Evolutionary conservation across 2,797 vertebrate genomes (phyloP).

Genomic region (Urocyon cinereoargenteus): DNA sequence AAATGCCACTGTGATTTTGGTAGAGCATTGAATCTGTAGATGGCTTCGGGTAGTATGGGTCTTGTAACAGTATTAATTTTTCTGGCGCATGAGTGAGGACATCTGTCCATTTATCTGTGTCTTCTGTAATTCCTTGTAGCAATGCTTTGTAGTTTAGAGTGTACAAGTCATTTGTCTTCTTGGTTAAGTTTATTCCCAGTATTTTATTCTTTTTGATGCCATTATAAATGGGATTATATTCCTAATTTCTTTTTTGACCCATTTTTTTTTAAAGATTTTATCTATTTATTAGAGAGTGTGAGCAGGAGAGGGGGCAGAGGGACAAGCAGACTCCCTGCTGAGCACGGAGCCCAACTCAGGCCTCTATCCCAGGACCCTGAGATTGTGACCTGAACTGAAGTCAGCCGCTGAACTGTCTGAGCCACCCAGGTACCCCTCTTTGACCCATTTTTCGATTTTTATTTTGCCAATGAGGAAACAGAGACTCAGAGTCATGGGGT

Average conservation of each 20-base stretch:
- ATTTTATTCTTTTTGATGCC: not conserved
- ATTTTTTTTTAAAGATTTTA: not conserved
- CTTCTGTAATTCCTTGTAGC: slow-evolving; percentile 1
- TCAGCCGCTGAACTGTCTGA: not conserved
- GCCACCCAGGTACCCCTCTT: not conserved
- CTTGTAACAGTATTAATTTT: not conserved
- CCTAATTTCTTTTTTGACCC: not conserved
- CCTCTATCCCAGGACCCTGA: not conserved
- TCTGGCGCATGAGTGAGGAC: not conserved
- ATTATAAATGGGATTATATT: not conserved
- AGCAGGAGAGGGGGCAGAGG: not conserved
- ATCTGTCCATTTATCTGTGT: not conserved
- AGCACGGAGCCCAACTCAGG: not conserved
- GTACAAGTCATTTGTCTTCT: not conserved
- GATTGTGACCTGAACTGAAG: not conserved
- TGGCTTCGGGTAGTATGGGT: not conserved
- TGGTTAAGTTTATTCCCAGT: slow-evolving; percentile 12
- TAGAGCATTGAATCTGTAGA: not conserved
- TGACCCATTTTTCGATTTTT: not conserved
- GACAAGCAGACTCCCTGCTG: not conserved
- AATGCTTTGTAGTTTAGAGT: not conserved
- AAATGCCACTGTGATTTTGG: not conserved
- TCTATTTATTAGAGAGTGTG: not conserved
- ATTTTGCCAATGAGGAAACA: not conserved
- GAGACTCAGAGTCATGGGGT: not conserved